phyloP scores from a whole-genome alignment of 2,888 invertebrate species.

The Ptycholaimellus sp. region DNA sequence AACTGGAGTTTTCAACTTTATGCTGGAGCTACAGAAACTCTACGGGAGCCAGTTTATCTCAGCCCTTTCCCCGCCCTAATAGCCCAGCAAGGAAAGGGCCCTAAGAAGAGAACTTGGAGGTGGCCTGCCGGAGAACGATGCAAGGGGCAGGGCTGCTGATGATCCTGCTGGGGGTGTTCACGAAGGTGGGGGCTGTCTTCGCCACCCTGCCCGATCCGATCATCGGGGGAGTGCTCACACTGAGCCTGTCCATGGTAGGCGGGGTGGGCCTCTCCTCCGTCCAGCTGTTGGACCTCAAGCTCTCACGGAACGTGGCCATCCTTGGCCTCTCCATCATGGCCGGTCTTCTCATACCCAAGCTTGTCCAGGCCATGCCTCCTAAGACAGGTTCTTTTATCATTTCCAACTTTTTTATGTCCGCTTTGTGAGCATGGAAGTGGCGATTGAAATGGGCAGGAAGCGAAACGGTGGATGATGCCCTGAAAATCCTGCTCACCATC shows the following conservation, averaged over 20 bases:
- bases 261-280: slow-evolving; percentile 25
- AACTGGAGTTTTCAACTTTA: background rate
- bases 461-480: background rate
- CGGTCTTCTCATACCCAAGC: slow-evolving; percentile 36
- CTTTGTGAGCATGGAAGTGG: too few relatives aligned
- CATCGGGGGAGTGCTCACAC: slow-evolving; percentile 18
- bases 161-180: slow-evolving; percentile 23
- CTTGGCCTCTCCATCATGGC: slow-evolving; percentile 59
- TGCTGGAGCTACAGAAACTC: too few relatives aligned
- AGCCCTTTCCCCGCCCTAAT: too few relatives aligned
- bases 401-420: background rate
- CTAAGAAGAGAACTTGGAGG: slow-evolving; percentile 11
- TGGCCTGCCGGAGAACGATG: slow-evolving; percentile 25
- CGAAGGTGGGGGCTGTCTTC: slow-evolving; percentile 27
- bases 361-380: background rate
- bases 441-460: too few relatives aligned
- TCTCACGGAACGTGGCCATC: slow-evolving; percentile 57
- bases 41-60: too few relatives aligned
- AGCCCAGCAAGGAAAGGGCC: too few relatives aligned
- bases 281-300: slow-evolving; percentile 54
- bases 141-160: slow-evolving; percentile 24
- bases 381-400: slow-evolving; percentile 2
- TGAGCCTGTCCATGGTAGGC: slow-evolving; percentile 13
- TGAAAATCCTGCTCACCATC: slow-evolving; percentile 1
- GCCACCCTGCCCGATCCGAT: slow-evolving; percentile 29